Conservation (phyloP, 2,888 invertebrate species). For the Acronicta alni region DNA sequence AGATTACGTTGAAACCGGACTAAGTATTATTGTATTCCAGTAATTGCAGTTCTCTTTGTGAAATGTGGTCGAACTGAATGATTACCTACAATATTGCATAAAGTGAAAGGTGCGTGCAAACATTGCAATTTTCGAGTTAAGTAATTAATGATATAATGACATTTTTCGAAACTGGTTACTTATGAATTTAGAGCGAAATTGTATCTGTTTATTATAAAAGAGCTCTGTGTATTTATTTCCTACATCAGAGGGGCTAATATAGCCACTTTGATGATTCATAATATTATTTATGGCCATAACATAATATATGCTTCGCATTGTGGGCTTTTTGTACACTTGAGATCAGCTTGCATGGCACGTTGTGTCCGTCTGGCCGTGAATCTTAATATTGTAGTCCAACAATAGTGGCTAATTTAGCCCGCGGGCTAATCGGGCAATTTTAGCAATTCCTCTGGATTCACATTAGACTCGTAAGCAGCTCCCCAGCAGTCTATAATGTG, state of each 20-base stretch:
- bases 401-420: no score
- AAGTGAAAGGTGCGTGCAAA: constrained; percentile 45
- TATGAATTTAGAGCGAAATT: background rate
- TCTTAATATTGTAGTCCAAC: no score
- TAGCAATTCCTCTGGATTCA: no score
- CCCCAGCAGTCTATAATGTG: no score
- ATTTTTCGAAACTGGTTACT: constrained; percentile 9
- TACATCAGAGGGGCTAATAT: background rate
- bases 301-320: no score
- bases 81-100: constrained; percentile 43
- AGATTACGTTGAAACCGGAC: constrained; percentile 26
- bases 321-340: no score
- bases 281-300: no score
- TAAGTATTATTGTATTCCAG: constrained; percentile 18
- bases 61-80: constrained; percentile 25
- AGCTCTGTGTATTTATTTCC: background rate
- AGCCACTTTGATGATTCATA: no score
- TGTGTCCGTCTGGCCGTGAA: no score
- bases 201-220: background rate
- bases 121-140: constrained; percentile 23
- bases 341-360: no score
- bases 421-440: no score
- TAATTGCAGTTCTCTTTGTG: constrained; percentile 12
- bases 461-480: no score
- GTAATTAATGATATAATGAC: constrained; percentile 25